Evolutionary conservation across 2,888 invertebrate species (phyloP).

Genomic region (Eupeodes latifasciatus): DNA sequence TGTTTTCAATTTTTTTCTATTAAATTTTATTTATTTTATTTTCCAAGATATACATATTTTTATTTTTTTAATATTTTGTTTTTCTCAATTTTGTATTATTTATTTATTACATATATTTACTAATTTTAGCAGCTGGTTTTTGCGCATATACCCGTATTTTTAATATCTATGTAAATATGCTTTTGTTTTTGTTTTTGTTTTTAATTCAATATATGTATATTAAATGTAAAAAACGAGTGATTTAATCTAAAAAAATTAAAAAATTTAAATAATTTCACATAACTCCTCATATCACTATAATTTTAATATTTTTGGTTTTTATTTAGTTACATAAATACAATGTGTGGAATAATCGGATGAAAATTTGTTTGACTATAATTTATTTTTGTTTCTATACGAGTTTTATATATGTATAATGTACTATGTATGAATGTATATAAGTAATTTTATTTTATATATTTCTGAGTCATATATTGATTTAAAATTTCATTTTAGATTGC

Average conservation of each 20-base stretch:
- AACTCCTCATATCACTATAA: constrained; percentile 24
- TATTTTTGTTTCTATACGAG: constrained; percentile 36
- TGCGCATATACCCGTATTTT: constrained; percentile 67
- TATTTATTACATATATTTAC: constrained; percentile 10
- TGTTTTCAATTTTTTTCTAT: constrained; percentile 30
- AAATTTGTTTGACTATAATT: constrained; percentile 57
- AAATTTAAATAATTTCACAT: constrained; percentile 29
- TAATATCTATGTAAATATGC: constrained; percentile 57
- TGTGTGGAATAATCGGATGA: constrained; percentile 66
- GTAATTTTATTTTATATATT: background rate
- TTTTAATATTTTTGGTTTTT: constrained; percentile 5
- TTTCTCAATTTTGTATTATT: background rate
- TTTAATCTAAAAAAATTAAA: constrained; percentile 23
- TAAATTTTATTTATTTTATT: constrained; percentile 4
- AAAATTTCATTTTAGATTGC: constrained; percentile 66
- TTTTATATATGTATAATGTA: background rate
- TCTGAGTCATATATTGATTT: constrained; percentile 37
- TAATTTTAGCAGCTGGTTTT: constrained; percentile 51
- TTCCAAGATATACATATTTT: constrained; percentile 43
- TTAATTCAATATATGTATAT: background rate
- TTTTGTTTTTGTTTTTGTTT: constrained; percentile 6
- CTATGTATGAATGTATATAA: background rate
- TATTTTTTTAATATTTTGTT: constrained; percentile 7
- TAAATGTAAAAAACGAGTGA: constrained; percentile 70
- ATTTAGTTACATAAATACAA: constrained; percentile 30